A percentile compares a stretch with the other conserved stretches of the same genome.
Conservation (phyloP, 2,888 invertebrate genomes). For the Bugula neritina region DNA sequence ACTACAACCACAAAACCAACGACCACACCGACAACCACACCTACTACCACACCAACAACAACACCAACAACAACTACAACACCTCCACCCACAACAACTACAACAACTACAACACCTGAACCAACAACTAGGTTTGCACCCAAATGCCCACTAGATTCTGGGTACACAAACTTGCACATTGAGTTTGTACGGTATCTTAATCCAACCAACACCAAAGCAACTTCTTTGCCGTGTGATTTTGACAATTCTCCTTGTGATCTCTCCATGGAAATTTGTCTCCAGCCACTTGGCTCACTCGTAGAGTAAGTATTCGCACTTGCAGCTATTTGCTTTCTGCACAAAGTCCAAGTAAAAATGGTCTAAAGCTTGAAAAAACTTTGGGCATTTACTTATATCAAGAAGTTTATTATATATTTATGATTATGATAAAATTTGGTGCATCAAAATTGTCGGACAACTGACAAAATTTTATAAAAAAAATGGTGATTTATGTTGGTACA, state of each 20-base stretch:
- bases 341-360: too few relatives aligned
- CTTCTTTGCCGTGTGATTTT: not conserved
- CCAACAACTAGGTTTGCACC: not conserved
- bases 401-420: too few relatives aligned
- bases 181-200: conserved; percentile 5
- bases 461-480: too few relatives aligned
- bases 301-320: not conserved
- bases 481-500: too few relatives aligned
- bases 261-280: conserved; percentile 6
- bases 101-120: not conserved
- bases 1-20: conserved; percentile 10
- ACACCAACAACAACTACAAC: conserved; percentile 10
- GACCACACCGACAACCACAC: conserved; percentile 5
- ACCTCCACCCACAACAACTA: not conserved
- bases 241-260: not conserved
- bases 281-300: not conserved
- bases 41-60: conserved; percentile 1
- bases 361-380: too few relatives aligned
- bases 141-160: not conserved
- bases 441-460: too few relatives aligned
- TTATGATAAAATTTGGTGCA: too few relatives aligned
- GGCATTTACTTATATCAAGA: too few relatives aligned
- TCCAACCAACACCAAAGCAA: not conserved
- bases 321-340: too few relatives aligned
- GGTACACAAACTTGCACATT: not conserved